Conservation (phyloP, 2,797 vertebrate species). For the Intellagama lesueurii region DNA sequence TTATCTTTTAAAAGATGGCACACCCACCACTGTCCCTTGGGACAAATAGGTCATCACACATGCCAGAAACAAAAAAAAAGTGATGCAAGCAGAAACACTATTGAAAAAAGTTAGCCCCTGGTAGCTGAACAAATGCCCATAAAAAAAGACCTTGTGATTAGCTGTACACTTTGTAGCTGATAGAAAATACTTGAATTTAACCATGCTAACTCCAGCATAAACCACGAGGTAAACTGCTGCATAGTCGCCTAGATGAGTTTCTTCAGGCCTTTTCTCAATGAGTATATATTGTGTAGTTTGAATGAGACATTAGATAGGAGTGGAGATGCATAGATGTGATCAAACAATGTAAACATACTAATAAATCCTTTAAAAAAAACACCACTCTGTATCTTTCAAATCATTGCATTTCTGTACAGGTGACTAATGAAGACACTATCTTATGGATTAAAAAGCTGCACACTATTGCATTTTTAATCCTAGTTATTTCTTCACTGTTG, state of each 20-base stretch:
- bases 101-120: too few relatives aligned
- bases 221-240: too few relatives aligned
- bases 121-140: too few relatives aligned
- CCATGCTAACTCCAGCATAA: too few relatives aligned
- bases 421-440: conserved; percentile 42
- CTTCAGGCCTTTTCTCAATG: background rate
- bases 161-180: too few relatives aligned
- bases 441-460: conserved; percentile 66
- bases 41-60: too few relatives aligned
- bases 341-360: conserved; percentile 9
- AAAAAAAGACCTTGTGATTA: too few relatives aligned
- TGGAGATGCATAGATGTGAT: background rate
- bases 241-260: background rate
- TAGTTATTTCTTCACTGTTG: conserved; percentile 76
- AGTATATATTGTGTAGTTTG: background rate
- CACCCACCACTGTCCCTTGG: too few relatives aligned
- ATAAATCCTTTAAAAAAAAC: background rate
- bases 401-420: conserved; percentile 52
- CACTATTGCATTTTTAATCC: conserved; percentile 42
- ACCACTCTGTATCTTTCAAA: conserved; percentile 16
- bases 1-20: too few relatives aligned
- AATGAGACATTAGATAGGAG: rapidly evolving
- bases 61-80: too few relatives aligned
- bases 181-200: too few relatives aligned
- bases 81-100: too few relatives aligned